Evolutionary conservation across 2,888 invertebrate species (phyloP).

Genomic region (Cantharis flavilabris): DNA sequence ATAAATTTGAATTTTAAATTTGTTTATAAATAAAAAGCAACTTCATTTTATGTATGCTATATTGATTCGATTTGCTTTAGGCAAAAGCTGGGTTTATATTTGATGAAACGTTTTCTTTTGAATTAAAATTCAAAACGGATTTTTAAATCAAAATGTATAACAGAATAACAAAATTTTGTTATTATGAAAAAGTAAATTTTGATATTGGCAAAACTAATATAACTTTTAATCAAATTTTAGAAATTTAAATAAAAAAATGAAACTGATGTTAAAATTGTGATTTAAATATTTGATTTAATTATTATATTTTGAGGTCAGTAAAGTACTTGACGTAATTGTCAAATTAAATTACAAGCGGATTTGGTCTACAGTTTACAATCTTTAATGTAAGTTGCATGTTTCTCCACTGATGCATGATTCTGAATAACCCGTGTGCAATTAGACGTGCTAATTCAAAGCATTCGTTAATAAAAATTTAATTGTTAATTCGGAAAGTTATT

Average conservation of each 20-base stretch:
- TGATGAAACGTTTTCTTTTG: not conserved
- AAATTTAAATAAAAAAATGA: not conserved
- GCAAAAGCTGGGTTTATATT: not conserved
- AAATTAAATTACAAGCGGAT: conserved; percentile 7
- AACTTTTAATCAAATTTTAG: not conserved
- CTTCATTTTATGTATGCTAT: not conserved
- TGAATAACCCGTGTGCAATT: conserved; percentile 6
- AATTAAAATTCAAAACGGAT: not conserved
- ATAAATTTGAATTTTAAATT: not conserved
- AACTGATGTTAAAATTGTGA: not conserved
- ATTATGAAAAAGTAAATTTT: not conserved
- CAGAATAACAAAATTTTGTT: not conserved
- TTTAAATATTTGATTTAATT: not conserved
- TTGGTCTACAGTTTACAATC: conserved; percentile 15
- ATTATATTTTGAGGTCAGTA: not conserved
- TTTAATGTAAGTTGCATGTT: conserved; percentile 13
- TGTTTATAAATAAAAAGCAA: not conserved
- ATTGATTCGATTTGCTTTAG: not conserved
- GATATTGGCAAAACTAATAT: not conserved
- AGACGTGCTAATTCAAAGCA: not conserved
- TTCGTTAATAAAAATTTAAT: not conserved
- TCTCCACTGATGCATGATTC: conserved; percentile 4
- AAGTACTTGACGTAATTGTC: not conserved
- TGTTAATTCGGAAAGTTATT: conserved; percentile 2
- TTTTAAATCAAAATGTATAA: not conserved